Conservation (phyloP, 92 coral and sea anemone genomes). For the Anthopleura xanthogrammica region DNA sequence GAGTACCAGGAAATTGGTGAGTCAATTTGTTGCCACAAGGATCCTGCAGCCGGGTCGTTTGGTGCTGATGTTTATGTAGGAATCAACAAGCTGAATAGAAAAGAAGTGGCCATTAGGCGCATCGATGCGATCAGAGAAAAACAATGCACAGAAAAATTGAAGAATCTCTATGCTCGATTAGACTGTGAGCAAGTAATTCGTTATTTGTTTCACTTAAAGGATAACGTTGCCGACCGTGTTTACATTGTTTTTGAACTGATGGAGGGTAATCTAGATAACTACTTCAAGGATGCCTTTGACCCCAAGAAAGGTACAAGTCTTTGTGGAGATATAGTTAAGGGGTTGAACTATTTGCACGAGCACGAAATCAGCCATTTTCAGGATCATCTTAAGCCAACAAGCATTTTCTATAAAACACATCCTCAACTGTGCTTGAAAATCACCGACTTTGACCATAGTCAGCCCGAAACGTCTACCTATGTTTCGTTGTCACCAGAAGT, state of each 20-base stretch:
- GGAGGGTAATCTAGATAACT: slow-evolving; percentile 17
- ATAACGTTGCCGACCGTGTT: slow-evolving; percentile 15
- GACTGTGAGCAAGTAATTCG: slow-evolving; percentile 45
- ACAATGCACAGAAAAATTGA: slow-evolving; percentile 23
- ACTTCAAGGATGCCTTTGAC: not conserved
- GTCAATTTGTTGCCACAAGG: not conserved
- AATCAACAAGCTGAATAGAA: slow-evolving; percentile 39
- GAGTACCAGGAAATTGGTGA: not conserved
- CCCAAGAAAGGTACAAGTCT: not conserved
- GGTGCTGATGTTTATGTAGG: not conserved
- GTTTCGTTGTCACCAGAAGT: slow-evolving; percentile 28
- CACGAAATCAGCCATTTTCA: slow-evolving; percentile 8
- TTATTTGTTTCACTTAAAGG: slow-evolving; percentile 29
- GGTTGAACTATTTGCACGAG: slow-evolving; percentile 8
- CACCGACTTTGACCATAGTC: slow-evolving; percentile 20
- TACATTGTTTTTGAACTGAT: slow-evolving; percentile 52
- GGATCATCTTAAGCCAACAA: slow-evolving; percentile 38
- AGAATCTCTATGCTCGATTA: slow-evolving; percentile 12
- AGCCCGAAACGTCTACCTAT: not conserved
- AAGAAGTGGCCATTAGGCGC: slow-evolving; percentile 66
- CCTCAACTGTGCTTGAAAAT: slow-evolving; percentile 7
- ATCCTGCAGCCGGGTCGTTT: not conserved
- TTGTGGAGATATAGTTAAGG: slow-evolving; percentile 30
- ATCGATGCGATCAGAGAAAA: slow-evolving; percentile 25
- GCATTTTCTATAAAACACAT: slow-evolving; percentile 16